Base-by-base conservation (phyloP, 2,888 invertebrate genomes). In the Lochmaea capreae region DNA sequence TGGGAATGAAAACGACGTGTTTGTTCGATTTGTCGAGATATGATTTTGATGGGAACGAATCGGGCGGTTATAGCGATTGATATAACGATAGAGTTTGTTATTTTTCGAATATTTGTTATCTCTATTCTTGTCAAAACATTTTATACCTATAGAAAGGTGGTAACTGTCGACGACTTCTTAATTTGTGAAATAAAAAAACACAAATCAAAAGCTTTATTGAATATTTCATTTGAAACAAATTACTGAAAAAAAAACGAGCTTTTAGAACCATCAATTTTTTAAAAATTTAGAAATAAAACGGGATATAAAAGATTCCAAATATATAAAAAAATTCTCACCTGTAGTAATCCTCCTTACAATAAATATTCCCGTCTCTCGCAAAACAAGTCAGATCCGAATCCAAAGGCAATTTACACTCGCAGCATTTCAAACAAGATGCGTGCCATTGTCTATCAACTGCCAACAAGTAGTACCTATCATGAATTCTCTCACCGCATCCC, bases 261-360 rank as follows among this genome's bases (percentile, higher is more conserved):
- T n/a, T n/a, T n/a, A n/a, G n/a, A n/a, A n/a, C 18, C 8, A 18
- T 16, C 18, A 11, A 58, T 26, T 11, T 0, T 58, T 2, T 10
- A 57, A 18, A 58, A 6, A 58, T 11, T 58, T n/a, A n/a, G 8
- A 10, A 10, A 1, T 3, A 54, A 54, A 54, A 22, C 22, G 54
- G 54, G 1, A n/a, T 57, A n/a, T 18, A 57, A 57, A 4, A n/a
- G 8, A n/a, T n/a, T n/a, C 16, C 16, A 3, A n/a, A 14, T 54
- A 4, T 43, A 16, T 54, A 18, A 52, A 18, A 26, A 72, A 14
- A 12, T 14, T 12, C 72, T 89, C 87, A 97, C 97, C 96, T 93
- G 88, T 95, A 96, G 86, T 97, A 97, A 87, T 97, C 97, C 83
- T 96, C 96, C 86, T 96, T 96, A 90, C 97, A 97, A 88, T 95